Evolutionary conservation across 2,888 invertebrate species (phyloP).

Genomic region (Thymelicus sylvestris): DNA sequence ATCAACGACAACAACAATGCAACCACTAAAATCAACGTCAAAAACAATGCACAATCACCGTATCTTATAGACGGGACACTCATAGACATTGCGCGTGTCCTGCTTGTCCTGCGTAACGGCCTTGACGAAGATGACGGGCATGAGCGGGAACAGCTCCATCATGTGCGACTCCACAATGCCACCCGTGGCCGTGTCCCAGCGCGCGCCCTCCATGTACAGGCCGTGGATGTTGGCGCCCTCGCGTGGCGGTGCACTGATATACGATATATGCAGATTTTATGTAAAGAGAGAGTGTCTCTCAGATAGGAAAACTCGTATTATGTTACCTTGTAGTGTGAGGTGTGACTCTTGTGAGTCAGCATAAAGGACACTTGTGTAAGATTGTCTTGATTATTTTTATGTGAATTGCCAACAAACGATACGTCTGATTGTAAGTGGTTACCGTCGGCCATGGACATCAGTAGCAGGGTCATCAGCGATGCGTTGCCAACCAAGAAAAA

Average conservation of each 20-base stretch:
- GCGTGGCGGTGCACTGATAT: slow-evolving; percentile 89
- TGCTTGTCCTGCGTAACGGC: slow-evolving; percentile 95
- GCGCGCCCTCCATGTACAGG: slow-evolving; percentile 96
- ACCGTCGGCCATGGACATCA: too few species aligned
- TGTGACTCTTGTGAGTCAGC: too few species aligned
- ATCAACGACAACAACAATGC: too few species aligned
- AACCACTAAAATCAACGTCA: too few species aligned
- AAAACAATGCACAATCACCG: slow-evolving; percentile 67
- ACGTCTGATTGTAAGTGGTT: too few species aligned
- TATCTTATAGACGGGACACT: slow-evolving; percentile 97
- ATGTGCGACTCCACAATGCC: slow-evolving; percentile 93
- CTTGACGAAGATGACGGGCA: slow-evolving; percentile 96
- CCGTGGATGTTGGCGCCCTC: slow-evolving; percentile 97
- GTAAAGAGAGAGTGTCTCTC: not conserved
- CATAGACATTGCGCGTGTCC: slow-evolving; percentile 94
- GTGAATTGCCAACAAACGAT: too few species aligned
- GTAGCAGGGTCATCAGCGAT: too few species aligned
- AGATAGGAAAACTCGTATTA: too few species aligned
- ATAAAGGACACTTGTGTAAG: too few species aligned
- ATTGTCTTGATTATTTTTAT: too few species aligned
- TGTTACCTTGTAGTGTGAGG: too few species aligned
- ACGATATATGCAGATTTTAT: not conserved
- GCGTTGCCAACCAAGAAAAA: too few species aligned
- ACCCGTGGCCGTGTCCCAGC: slow-evolving; percentile 93
- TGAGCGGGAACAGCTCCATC: slow-evolving; percentile 95